phyloP scores from a whole-genome alignment of 2,113 vertebrate species.

The Entosphenus tridentatus region DNA sequence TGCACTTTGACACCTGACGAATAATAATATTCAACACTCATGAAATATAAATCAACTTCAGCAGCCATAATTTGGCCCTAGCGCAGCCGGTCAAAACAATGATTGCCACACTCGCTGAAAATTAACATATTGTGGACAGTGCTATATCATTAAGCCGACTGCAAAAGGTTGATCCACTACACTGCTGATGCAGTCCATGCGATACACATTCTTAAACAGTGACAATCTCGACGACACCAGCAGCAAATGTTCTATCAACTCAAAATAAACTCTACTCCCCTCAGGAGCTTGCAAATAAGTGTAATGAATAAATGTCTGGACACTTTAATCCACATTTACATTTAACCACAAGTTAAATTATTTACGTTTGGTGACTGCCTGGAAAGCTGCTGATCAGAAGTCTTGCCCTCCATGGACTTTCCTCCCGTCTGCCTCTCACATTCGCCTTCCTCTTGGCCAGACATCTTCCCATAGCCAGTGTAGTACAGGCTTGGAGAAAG shows the following conservation, averaged over 20 bases:
- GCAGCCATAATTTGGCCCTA: too few relatives aligned
- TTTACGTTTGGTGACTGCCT: neutral
- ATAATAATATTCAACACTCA: too few relatives aligned
- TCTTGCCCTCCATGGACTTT: neutral
- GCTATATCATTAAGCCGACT: too few relatives aligned
- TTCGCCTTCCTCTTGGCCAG: constrained; percentile 1
- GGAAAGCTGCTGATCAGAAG: neutral
- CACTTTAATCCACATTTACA: neutral
- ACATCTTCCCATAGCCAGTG: constrained; percentile 4
- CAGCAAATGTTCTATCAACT: neutral
- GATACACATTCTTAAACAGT: neutral
- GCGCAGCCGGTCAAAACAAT: too few relatives aligned
- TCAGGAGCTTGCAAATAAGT: neutral
- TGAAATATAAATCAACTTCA: too few relatives aligned
- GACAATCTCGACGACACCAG: neutral
- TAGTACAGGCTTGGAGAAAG: constrained; percentile 5
- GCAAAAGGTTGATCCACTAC: too few relatives aligned
- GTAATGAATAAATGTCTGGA: constrained; percentile 1
- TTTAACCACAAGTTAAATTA: neutral
- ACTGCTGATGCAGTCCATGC: too few relatives aligned
- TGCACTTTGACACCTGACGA: neutral
- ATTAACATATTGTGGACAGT: too few relatives aligned
- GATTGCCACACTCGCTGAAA: too few relatives aligned
- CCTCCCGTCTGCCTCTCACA: neutral
- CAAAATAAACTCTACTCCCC: neutral